A percentile compares a stretch with the other conserved stretches of the same genome.
Evolutionary conservation across 2,888 invertebrate species (phyloP).

Genomic region (Watsonalla cultraria): DNA sequence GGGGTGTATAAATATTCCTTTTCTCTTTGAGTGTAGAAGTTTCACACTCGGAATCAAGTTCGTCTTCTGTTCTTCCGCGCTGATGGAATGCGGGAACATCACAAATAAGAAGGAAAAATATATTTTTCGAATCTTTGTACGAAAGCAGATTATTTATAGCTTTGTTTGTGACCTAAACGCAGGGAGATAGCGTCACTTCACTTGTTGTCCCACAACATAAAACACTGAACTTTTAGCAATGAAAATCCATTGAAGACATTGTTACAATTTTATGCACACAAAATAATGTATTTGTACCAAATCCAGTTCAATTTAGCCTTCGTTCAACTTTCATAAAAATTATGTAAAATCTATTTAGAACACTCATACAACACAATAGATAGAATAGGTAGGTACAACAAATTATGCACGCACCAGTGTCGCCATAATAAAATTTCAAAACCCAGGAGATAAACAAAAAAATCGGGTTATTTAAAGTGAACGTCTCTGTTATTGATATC

Average conservation of each 20-base stretch:
- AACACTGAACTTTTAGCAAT: constrained; percentile 52
- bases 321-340: too few species aligned
- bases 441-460: too few species aligned
- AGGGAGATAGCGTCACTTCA: constrained; percentile 71
- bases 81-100: constrained; percentile 82
- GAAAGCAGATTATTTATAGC: constrained; percentile 61
- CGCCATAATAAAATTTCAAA: too few species aligned
- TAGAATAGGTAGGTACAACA: too few species aligned
- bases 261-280: constrained; percentile 31
- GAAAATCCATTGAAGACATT: constrained; percentile 75
- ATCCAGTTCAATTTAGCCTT: too few species aligned
- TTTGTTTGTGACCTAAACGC: constrained; percentile 52
- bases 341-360: too few species aligned
- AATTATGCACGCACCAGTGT: too few species aligned
- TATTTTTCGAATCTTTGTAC: constrained; percentile 54
- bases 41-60: constrained; percentile 80
- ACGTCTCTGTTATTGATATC: too few species aligned
- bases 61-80: constrained; percentile 80
- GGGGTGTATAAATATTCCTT: constrained; percentile 93
- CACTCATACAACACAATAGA: too few species aligned
- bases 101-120: constrained; percentile 74
- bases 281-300: neutral
- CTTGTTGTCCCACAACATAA: constrained; percentile 59
- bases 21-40: constrained; percentile 89
- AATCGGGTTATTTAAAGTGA: too few species aligned